Evolutionary conservation across 2,113 vertebrate genomes (phyloP).

Genomic region (Mustela nigripes): DNA sequence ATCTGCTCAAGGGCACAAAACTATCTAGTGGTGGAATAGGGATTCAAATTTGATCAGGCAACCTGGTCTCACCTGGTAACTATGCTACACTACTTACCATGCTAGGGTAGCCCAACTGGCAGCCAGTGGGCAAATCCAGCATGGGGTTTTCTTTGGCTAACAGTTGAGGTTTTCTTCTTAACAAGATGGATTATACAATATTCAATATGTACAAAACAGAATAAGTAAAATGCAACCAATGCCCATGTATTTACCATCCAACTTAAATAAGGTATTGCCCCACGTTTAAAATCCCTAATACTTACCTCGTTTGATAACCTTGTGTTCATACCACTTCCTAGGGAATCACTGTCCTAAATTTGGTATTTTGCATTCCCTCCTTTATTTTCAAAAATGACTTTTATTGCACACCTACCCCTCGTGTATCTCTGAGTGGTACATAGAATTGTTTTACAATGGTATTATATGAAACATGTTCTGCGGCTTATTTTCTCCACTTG

Average conservation of each 20-base stretch:
- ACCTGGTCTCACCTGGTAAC: not conserved
- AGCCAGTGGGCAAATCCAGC: not conserved
- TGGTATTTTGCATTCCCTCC: not conserved
- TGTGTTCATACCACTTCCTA: not conserved
- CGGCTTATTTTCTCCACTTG: constrained; percentile 18
- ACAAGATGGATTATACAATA: not conserved
- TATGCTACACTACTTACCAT: not conserved
- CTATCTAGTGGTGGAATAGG: not conserved
- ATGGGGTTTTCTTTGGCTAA: not conserved
- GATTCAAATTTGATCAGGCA: constrained; percentile 24
- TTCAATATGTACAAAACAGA: not conserved
- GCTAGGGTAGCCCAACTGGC: not conserved
- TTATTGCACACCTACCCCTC: not conserved
- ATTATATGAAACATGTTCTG: not conserved
- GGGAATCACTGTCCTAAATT: not conserved
- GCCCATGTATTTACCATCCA: not conserved
- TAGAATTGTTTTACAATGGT: not conserved
- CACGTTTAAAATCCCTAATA: not conserved
- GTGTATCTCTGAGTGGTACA: not conserved
- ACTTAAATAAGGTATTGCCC: constrained; percentile 27
- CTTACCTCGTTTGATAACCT: not conserved
- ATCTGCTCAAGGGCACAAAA: constrained; percentile 33
- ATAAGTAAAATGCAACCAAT: constrained; percentile 1
- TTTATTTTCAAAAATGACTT: not conserved
- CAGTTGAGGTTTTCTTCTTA: not conserved